Conservation (phyloP, 1,140 invertebrate species). For the Microvelia longipes region DNA sequence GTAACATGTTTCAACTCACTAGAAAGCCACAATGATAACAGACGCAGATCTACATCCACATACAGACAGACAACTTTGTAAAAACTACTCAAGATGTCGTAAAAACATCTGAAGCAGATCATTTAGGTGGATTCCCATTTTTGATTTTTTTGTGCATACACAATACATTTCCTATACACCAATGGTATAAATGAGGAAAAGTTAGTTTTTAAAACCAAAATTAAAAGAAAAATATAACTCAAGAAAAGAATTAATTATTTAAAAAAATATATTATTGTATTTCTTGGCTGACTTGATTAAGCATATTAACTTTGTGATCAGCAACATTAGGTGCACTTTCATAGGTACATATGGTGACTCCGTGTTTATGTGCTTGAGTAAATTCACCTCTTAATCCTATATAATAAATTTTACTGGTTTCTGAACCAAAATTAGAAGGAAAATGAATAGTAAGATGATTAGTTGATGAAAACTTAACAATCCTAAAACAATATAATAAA, state of each 20-base stretch:
- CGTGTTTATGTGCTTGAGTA: constrained; percentile 62
- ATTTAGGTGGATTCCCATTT: too few relatives aligned
- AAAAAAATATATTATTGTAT: not conserved
- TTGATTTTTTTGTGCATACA: too few relatives aligned
- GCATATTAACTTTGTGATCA: constrained; percentile 57
- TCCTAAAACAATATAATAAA: constrained; percentile 39
- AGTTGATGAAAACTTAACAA: constrained; percentile 79
- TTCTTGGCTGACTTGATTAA: not conserved
- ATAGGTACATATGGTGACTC: constrained; percentile 79
- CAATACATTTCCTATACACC: too few relatives aligned
- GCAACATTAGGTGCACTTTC: constrained; percentile 66
- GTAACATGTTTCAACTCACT: too few relatives aligned
- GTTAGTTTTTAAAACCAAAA: too few relatives aligned
- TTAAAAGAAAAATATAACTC: too few relatives aligned
- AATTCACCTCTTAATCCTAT: constrained; percentile 91
- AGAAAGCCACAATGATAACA: too few relatives aligned
- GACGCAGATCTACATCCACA: too few relatives aligned
- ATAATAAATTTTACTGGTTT: constrained; percentile 75
- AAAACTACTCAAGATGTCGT: too few relatives aligned
- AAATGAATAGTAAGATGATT: constrained; percentile 79
- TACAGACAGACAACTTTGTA: too few relatives aligned
- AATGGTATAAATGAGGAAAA: too few relatives aligned
- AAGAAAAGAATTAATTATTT: not conserved
- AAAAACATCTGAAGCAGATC: too few relatives aligned
- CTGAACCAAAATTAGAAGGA: constrained; percentile 68